These are phyloP conservation scores for Artibeus lituratus DNA, from an alignment of 2,797 vertebrate genomes.

Conservation along the genomic window DNA sequence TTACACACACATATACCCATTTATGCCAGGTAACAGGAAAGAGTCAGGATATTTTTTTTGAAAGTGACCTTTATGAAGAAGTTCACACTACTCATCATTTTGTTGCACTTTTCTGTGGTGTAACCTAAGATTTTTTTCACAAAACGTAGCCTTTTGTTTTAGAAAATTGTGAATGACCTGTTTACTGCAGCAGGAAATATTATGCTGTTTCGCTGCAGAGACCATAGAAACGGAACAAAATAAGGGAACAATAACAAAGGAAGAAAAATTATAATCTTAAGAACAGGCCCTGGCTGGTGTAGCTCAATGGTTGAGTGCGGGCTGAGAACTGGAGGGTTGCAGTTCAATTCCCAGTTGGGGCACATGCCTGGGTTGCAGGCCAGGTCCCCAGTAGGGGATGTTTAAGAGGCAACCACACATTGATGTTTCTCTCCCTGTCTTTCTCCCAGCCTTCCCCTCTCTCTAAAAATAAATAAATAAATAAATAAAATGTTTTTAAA, in stretches of 20 bases:
- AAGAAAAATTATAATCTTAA: slow-evolving; percentile 37
- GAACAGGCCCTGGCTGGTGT: too few species aligned
- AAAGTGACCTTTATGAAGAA: slow-evolving; percentile 52
- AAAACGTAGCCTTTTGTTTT: slow-evolving; percentile 29
- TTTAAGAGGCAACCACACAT: too few species aligned
- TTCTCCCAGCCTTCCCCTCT: too few species aligned
- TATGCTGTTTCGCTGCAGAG: slow-evolving; percentile 35
- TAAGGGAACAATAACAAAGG: background rate
- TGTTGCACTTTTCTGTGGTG: background rate
- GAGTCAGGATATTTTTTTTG: background rate
- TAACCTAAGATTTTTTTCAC: background rate
- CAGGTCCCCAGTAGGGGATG: too few species aligned
- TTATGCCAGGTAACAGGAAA: background rate
- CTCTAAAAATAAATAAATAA: too few species aligned
- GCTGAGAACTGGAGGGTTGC: too few species aligned
- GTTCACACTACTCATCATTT: background rate
- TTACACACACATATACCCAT: background rate
- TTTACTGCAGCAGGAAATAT: background rate
- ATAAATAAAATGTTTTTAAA: too few species aligned
- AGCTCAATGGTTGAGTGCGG: too few species aligned
- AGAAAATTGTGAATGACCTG: slow-evolving; percentile 43
- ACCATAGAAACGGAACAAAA: background rate
- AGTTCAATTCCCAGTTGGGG: too few species aligned
- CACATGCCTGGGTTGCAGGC: too few species aligned
- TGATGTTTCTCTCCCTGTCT: too few species aligned